Evolutionary conservation across 1,140 invertebrate species (phyloP), one percentile per base, ranked within the genome.

Genomic region (Campoletis sonorensis): DNA sequence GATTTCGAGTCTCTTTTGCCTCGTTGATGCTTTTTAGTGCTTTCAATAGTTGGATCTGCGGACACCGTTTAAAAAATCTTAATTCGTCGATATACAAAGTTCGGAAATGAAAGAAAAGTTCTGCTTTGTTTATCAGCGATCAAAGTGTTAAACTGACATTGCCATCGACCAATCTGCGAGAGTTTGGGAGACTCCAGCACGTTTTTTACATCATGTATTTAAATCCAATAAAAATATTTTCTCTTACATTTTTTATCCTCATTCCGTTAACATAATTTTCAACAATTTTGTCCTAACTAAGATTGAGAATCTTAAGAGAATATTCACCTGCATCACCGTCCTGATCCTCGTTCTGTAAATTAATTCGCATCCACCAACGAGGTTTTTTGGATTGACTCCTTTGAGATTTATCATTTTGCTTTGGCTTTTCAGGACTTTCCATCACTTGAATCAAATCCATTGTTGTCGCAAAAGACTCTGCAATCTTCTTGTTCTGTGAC

Each of bases 91-190:
- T 75, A 37, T 61, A 37, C 5, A n/a, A 61, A 2, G 7, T 8
- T 13, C 15, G 26, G 71, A 45, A 0, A 54, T 79, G 80, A n/a
- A 21, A 16, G 23, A 51, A 13, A 10, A 18, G 23, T 70, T 76
- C 80, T 33, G 67, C 45, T 49, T 70, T 54, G 18, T 71, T 11
- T 45, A 86, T 92, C 91, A 92, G 91, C 61, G 90, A 92, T 92
- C 91, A 92, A 92, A 92, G 91, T 91, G 89, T 86, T 33, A 85
- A 87, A 84, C 82, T 83, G 72, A 91, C 91, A 92, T 88, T 85
- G 91, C 90, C 91, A 85, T 91, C 91, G 40, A 91, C 89, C 85
- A 84, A 85, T 87, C 70, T 82, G 21, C 79, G 8, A 72, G 11
- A 61, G 78, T 81, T 83, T 79, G 84, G 89, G 91, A 92, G 91